These are phyloP conservation scores for Anagrus nilaparvatae DNA, from an alignment of 1,140 invertebrate genomes.

Conservation along the genomic window DNA sequence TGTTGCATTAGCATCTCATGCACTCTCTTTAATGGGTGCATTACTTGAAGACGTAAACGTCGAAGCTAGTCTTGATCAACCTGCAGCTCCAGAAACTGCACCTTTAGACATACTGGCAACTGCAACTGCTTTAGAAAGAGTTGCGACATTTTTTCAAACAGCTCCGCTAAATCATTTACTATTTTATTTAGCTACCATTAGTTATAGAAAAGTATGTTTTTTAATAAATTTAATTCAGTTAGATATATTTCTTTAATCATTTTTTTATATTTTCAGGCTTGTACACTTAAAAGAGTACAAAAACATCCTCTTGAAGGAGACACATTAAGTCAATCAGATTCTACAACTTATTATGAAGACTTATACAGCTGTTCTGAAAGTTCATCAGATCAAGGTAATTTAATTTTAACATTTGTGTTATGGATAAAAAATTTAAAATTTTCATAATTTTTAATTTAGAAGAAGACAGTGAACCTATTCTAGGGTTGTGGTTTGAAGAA, in stretches of 20 bases:
- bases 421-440: background rate
- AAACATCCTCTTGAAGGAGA: constrained; percentile 69
- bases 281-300: constrained; percentile 69
- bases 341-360: constrained; percentile 87
- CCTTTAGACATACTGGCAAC: constrained; percentile 48
- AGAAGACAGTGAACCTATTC: constrained; percentile 82
- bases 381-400: constrained; percentile 70
- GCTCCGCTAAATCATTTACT: constrained; percentile 68
- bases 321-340: constrained; percentile 76
- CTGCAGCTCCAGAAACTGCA: constrained; percentile 40
- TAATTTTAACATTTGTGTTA: background rate
- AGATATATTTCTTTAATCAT: background rate
- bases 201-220: constrained; percentile 66
- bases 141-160: constrained; percentile 53
- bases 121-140: constrained; percentile 55
- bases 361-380: constrained; percentile 83
- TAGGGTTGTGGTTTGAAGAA: constrained; percentile 89
- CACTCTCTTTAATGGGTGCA: constrained; percentile 51
- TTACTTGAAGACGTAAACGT: constrained; percentile 48
- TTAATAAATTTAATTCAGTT: background rate
- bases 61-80: constrained; percentile 37
- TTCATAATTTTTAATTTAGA: constrained; percentile 23
- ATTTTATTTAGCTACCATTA: constrained; percentile 76
- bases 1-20: constrained; percentile 67
- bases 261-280: constrained; percentile 44